Percentiles rank a stretch among this genome's conserved stretches.
phyloP scores from a whole-genome alignment of 2,797 vertebrate species.

The Oophaga sylvatica region DNA sequence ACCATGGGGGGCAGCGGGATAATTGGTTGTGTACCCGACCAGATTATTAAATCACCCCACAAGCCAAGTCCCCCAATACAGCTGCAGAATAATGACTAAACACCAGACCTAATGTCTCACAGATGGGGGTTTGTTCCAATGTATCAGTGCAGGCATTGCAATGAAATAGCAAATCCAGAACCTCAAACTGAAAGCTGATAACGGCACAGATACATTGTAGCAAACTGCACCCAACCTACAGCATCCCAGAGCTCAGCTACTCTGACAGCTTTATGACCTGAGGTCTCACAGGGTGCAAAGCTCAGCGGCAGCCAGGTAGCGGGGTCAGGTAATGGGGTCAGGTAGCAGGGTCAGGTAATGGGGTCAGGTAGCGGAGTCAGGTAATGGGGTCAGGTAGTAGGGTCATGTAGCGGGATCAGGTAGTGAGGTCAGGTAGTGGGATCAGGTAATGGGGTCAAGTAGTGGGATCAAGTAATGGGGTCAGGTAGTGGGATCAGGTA shows the following conservation, averaged over 20 bases:
- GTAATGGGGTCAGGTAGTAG: no score
- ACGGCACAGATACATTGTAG: not conserved
- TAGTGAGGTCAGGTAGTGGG: no score
- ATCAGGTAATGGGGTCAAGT: no score
- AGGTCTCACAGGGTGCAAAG: not conserved
- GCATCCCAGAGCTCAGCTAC: not conserved
- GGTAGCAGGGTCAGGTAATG: no score
- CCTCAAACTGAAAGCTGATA: not conserved
- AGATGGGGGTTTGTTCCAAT: not conserved
- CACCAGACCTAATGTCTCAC: no score
- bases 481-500: no score
- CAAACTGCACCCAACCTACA: not conserved
- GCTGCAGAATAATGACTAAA: no score
- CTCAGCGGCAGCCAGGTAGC: not conserved
- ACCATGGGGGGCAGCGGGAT: not conserved
- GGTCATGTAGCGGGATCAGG: no score
- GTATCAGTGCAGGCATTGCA: not conserved
- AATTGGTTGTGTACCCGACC: not conserved
- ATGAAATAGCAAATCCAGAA: no score
- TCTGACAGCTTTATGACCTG: not conserved
- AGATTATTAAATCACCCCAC: not conserved
- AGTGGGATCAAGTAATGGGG: no score
- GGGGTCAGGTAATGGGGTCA: no score
- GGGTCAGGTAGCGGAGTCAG: no score
- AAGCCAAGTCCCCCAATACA: not conserved